phyloP scores from a whole-genome alignment of 2,113 vertebrate genomes.

The Typhlomys cinereus region DNA sequence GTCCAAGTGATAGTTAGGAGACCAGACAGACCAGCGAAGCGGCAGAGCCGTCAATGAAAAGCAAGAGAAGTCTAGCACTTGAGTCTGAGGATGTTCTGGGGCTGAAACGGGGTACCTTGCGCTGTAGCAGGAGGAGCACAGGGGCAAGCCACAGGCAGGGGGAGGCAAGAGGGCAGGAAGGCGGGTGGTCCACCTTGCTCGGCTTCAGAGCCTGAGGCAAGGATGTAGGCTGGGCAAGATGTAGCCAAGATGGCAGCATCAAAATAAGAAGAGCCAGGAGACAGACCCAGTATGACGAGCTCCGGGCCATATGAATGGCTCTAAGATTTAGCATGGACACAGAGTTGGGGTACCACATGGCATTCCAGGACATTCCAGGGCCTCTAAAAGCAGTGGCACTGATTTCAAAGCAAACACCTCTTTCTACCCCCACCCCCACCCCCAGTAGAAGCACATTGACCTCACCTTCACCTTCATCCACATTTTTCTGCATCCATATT shows the following conservation, averaged over 20 bases:
- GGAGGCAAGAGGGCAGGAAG: not conserved
- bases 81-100: not conserved
- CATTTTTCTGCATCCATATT: conserved; percentile 80
- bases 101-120: not conserved
- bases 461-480: conserved; percentile 74
- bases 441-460: conserved; percentile 31
- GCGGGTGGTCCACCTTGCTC: not conserved
- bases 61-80: not conserved
- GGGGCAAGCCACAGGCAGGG: not conserved
- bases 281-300: conserved; percentile 2
- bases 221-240: not conserved
- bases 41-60: not conserved
- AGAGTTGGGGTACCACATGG: conserved; percentile 66
- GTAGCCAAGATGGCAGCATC: not conserved
- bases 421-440: not conserved
- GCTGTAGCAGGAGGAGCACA: not conserved
- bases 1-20: no score
- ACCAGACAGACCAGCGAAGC: not conserved
- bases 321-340: conserved; percentile 71
- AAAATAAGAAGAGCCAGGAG: not conserved
- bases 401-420: not conserved
- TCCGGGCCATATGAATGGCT: conserved; percentile 26
- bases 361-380: conserved; percentile 55
- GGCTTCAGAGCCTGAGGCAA: not conserved
- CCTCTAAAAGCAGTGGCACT: conserved; percentile 7